Evolutionary conservation across 2,113 vertebrate species (phyloP), one percentile per base, ranked within the genome.

Genomic region (Corythornis madagascariensis): DNA sequence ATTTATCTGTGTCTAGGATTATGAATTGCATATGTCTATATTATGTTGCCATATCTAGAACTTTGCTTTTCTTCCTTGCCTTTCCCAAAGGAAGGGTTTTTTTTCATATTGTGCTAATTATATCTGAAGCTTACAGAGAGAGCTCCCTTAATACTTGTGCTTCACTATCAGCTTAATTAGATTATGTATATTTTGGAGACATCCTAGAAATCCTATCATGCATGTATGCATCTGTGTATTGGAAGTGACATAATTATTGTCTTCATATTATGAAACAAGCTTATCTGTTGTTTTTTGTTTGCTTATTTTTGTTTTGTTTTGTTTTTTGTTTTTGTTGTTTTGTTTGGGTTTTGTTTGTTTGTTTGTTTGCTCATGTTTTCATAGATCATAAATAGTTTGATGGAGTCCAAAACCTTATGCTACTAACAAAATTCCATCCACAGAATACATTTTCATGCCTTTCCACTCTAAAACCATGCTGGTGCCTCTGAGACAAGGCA

Each of bases 161-260:
- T 86, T 89, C 86, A 52, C 57, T 86, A 61, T 84, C 74, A 92
- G 57, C 63, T 50, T 91, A 84, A 94, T 92, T 87, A 93, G 78
- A 75, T 91, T 95, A 92, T 86, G 88, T 93, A 64, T 71, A 57
- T 86, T 86, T 91, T 92, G 31, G 29, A 92, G 65, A 71, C 29
- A 83, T 77, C 45, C 33, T 80, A 77, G 56, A 71, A 91, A 77
- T 77, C 40, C 18, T 81, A 7, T 67, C 60, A 70, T 67, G 52
- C 28, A 28, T 74, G 28, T 92, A 43, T 60, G 13, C 64, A 40
- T 83, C 17, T 76, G 2, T 17, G 4, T 90, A 43, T 52, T 91
- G 56, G 13, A 91, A 89, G 17, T 86, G 17, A 66, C 42, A n/a
- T 82, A 22, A 83, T 66, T 25, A 16, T 83, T 80, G 16, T 52